Evolutionary conservation across 2,797 vertebrate genomes (phyloP).

Genomic region (Pseudomugil tenellus): DNA sequence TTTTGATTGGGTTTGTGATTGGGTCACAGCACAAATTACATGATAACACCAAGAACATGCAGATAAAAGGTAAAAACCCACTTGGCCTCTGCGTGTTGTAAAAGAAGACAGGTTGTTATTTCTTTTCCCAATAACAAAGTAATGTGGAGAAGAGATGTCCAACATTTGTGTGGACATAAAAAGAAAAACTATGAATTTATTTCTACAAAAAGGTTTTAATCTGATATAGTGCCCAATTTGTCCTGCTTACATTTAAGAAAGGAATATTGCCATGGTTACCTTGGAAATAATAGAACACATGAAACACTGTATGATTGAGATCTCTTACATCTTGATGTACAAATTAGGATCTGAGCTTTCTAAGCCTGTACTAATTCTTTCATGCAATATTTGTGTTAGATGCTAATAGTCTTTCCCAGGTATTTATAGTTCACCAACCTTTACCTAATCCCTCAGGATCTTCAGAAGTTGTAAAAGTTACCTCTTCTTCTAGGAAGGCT

Average conservation of each 20-base stretch:
- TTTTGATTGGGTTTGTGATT: conserved; percentile 59
- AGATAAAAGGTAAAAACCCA: conserved; percentile 33
- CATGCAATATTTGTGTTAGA: no score
- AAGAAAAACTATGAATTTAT: conserved; percentile 30
- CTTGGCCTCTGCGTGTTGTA: conserved; percentile 49
- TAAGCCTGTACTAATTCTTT: no score
- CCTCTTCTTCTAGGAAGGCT: no score
- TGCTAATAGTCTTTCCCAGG: neutral
- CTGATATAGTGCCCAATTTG: conserved; percentile 16
- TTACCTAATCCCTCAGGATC: no score
- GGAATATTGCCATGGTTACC: no score
- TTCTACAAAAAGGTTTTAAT: conserved; percentile 14
- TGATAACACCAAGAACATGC: conserved; percentile 41
- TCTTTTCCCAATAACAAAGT: conserved; percentile 60
- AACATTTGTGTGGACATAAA: conserved; percentile 59
- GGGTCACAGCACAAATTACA: conserved; percentile 53
- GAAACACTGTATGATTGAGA: no score
- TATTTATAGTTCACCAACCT: neutral
- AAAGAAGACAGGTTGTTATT: conserved; percentile 65
- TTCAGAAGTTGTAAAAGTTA: no score
- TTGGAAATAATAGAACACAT: no score
- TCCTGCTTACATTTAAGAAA: conserved; percentile 8
- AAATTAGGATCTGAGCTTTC: no score
- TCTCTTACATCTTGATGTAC: no score
- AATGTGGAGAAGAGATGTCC: conserved; percentile 46